Conservation (phyloP, 1,140 invertebrate species). For the Psix sp. region DNA sequence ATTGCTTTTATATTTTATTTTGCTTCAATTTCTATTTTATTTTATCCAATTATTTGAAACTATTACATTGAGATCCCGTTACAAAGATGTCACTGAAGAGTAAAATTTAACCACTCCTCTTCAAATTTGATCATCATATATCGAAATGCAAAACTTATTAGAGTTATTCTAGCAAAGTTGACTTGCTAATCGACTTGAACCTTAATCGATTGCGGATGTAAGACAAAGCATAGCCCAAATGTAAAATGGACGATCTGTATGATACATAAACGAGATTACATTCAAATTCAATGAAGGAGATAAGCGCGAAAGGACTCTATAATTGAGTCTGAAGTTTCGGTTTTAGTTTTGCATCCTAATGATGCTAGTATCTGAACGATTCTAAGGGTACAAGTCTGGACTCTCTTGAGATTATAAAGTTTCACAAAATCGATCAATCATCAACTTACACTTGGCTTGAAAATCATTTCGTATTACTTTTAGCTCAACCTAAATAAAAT, state of each 20-base stretch:
- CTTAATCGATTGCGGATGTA: conserved; percentile 15
- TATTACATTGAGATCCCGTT: too few relatives aligned
- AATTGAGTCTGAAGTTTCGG: conserved; percentile 50
- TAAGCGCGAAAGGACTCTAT: conserved; percentile 35
- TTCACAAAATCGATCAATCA: conserved; percentile 46
- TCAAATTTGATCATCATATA: conserved; percentile 19
- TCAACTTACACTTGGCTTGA: conserved; percentile 25
- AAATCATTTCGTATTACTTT: conserved; percentile 23
- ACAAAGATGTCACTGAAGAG: not conserved
- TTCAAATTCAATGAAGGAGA: conserved; percentile 50
- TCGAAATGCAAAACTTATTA: conserved; percentile 8
- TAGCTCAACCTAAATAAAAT: too few relatives aligned
- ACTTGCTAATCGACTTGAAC: conserved; percentile 7
- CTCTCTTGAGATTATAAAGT: conserved; percentile 45
- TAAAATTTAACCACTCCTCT: conserved; percentile 2
- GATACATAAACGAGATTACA: conserved; percentile 28
- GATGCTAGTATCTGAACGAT: conserved; percentile 25
- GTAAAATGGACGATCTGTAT: conserved; percentile 20
- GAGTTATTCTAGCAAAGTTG: conserved; percentile 43
- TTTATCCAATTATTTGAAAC: too few relatives aligned
- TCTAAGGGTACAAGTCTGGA: conserved; percentile 29
- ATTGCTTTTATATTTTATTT: too few relatives aligned
- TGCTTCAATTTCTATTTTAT: too few relatives aligned
- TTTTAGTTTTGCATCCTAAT: conserved; percentile 53
- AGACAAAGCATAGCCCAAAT: conserved; percentile 19